Base-by-base conservation (phyloP, 1,140 invertebrate genomes). In the Sinonovacula constricta region DNA sequence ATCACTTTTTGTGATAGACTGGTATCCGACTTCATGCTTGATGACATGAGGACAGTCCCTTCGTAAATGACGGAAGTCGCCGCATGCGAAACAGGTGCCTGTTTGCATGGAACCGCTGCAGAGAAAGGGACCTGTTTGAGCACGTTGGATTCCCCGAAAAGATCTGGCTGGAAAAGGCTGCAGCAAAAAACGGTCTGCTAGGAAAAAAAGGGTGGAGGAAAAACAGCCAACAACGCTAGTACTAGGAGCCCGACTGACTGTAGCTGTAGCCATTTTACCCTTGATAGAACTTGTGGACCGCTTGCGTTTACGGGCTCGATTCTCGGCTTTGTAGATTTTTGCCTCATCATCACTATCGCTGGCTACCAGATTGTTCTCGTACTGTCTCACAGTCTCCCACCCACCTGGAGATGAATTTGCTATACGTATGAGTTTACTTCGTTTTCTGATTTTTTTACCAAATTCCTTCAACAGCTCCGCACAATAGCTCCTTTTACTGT, bases 381-480 rank as follows among this genome's bases (percentile, higher is more conserved):
- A 65, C 10, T 4, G 18, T 30, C 22, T 45, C 4, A 65, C 45
- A 5, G 39, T 75, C 3, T 36, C 45, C 45, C 30, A 54, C n/a
- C n/a, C 59, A 14, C 45, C 51, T 36, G 1, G 4, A n/a, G 28
- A 54, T 15, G 51, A 30, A 54, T 75, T 49, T 18, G 59, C 70
- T 14, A 74, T 63, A 2, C 28, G 15, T 30, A 74, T 63, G n/a
- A 51, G n/a, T 26, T 63, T 74, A 22, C 31, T 75, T 31, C 51
- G 33, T 53, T 26, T 59, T 15, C 30, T 57, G 15, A 36, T 3
- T 24, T 36, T 30, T 3, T 60, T 18, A 7, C 4, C 14, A 5
- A 28, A 22, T 3, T 62, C 57, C 1, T 31, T 31, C 15, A 71
- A 33, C 2, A 60, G 26, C 57, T 62, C 69, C 4, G 7, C 15